A percentile compares a stretch with the other conserved stretches of the same genome.
Conservation (phyloP, 2,797 vertebrate species). For the Coilia nasus region DNA sequence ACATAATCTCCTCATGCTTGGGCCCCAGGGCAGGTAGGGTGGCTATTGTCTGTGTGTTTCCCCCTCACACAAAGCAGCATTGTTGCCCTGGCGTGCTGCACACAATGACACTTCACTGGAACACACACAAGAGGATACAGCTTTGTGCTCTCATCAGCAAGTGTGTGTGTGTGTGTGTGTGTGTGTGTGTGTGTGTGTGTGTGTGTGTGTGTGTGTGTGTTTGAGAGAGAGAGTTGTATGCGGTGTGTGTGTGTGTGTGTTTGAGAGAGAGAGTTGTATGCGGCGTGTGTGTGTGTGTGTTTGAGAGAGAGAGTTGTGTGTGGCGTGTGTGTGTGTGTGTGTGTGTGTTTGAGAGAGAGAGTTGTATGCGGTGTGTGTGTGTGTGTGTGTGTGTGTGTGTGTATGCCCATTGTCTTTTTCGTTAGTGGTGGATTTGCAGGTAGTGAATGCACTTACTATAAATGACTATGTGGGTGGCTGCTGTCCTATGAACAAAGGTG, state of each 20-base stretch:
- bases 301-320: too few species aligned
- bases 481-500: neutral
- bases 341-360: neutral
- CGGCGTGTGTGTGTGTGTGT: too few species aligned
- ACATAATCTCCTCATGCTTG: neutral
- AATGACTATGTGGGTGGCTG: neutral
- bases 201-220: constrained; percentile 32
- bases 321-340: constrained; percentile 50
- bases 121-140: constrained; percentile 59
- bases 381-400: neutral
- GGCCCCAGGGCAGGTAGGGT: neutral
- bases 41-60: constrained; percentile 52
- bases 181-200: constrained; percentile 39
- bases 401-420: neutral
- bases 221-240: too few species aligned
- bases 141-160: constrained; percentile 73
- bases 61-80: constrained; percentile 62
- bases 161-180: constrained; percentile 9
- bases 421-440: neutral
- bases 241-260: too few species aligned
- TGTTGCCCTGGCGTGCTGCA: constrained; percentile 51
- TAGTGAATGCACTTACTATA: neutral
- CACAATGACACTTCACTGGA: constrained; percentile 65
- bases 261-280: too few species aligned
- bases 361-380: neutral